Conservation (phyloP, 1,140 invertebrate genomes). For the Mya arenaria region DNA sequence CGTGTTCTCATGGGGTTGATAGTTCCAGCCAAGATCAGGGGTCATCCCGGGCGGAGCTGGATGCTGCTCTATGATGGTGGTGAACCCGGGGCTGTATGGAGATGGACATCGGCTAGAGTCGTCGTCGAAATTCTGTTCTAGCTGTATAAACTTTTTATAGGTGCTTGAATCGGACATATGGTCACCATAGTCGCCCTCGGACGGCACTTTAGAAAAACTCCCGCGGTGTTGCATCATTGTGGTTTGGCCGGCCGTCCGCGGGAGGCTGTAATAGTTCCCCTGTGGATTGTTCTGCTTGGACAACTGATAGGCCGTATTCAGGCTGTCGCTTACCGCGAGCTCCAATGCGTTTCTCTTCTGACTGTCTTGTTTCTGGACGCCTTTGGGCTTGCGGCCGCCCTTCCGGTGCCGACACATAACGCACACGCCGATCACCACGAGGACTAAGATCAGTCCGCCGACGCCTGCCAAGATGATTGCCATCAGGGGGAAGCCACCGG, state of each 20-base stretch:
- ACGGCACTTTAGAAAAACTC: slow-evolving; percentile 51
- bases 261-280: slow-evolving; percentile 32
- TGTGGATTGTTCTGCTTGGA: slow-evolving; percentile 43
- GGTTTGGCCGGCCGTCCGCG: slow-evolving; percentile 37
- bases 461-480: slow-evolving; percentile 62
- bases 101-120: slow-evolving; percentile 56
- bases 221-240: slow-evolving; percentile 57
- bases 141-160: slow-evolving; percentile 62
- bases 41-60: slow-evolving; percentile 53
- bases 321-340: slow-evolving; percentile 54
- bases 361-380: slow-evolving; percentile 35
- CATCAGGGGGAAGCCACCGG: slow-evolving; percentile 50
- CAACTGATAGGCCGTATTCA: slow-evolving; percentile 33
- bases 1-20: background rate
- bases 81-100: slow-evolving; percentile 52
- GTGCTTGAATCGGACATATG: slow-evolving; percentile 62
- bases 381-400: slow-evolving; percentile 19
- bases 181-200: slow-evolving; percentile 46
- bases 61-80: slow-evolving; percentile 48
- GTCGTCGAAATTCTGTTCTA: slow-evolving; percentile 63
- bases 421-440: slow-evolving; percentile 61
- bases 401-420: slow-evolving; percentile 59
- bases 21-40: slow-evolving; percentile 37
- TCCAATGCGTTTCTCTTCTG: slow-evolving; percentile 45
- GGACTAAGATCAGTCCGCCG: slow-evolving; percentile 63